phyloP scores from a whole-genome alignment of 1,140 invertebrate species.

The Sitobion miscanthi region DNA sequence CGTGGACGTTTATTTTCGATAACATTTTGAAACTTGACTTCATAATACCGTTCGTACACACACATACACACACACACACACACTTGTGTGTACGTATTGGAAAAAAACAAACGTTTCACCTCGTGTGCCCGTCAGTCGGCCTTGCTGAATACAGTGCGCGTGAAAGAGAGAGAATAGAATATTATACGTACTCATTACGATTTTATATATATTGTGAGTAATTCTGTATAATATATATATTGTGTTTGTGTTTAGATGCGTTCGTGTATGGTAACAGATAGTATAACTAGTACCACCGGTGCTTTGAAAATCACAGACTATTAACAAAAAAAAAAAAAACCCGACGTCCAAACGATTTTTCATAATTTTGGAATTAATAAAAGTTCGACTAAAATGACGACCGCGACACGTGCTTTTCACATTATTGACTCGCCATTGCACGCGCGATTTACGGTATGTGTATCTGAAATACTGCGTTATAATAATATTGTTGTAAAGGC shows the following conservation, averaged over 20 bases:
- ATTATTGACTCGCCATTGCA: no score
- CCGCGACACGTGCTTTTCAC: not conserved
- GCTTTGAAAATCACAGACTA: not conserved
- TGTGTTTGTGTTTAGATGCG: no score
- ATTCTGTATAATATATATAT: not conserved
- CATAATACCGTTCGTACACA: not conserved
- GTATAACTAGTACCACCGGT: not conserved
- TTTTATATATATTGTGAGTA: not conserved
- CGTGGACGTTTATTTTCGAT: not conserved
- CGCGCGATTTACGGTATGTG: no score
- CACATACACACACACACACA: not conserved
- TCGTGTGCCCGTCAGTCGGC: not conserved
- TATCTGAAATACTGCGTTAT: not conserved
- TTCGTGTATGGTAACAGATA: not conserved
- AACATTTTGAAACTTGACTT: not conserved
- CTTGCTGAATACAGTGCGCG: slow-evolving; percentile 23
- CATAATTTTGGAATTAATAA: not conserved
- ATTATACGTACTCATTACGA: not conserved
- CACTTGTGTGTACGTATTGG: not conserved
- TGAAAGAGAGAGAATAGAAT: not conserved
- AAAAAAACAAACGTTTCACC: slow-evolving; percentile 32
- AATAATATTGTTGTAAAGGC: not conserved
- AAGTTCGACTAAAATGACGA: not conserved
- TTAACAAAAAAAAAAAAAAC: not conserved
- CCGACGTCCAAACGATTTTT: not conserved